Conservation (phyloP, 53 echinoderm and acorn worm genomes). For the Henricia sp. region DNA sequence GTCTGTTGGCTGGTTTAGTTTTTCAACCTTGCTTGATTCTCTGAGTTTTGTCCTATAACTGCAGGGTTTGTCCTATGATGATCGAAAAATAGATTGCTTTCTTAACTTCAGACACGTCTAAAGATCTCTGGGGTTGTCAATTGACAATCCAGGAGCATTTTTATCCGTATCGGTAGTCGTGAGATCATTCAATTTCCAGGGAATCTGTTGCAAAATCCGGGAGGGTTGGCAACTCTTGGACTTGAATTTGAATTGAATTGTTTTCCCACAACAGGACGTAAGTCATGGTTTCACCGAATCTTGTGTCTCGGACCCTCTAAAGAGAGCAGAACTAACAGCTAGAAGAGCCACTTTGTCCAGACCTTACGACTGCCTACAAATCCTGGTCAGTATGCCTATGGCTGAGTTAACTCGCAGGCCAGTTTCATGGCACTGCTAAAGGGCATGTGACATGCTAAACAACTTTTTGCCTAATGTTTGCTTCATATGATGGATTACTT, state of each 20-base stretch:
- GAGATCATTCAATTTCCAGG: too few species aligned
- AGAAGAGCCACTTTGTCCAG: slow-evolving; percentile 29
- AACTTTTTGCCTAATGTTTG: neutral
- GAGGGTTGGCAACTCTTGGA: too few species aligned
- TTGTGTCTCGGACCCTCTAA: slow-evolving; percentile 6
- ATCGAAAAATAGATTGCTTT: neutral
- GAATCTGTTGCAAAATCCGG: too few species aligned
- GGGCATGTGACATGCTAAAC: neutral
- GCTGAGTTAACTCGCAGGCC: neutral
- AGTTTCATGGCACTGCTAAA: neutral
- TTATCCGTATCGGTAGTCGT: too few species aligned
- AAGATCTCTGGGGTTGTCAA: too few species aligned
- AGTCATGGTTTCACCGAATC: slow-evolving; percentile 30
- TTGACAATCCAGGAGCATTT: too few species aligned
- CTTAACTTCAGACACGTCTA: too few species aligned
- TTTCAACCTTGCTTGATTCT: too few species aligned
- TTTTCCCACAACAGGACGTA: neutral
- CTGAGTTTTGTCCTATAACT: too few species aligned
- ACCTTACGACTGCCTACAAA: slow-evolving; percentile 22
- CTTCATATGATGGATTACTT: neutral
- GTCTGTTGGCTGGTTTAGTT: too few species aligned
- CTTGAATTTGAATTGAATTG: neutral
- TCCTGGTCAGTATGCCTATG: slow-evolving; percentile 5
- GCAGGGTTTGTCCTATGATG: too few species aligned
- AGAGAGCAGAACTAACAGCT: slow-evolving; percentile 14